Base-by-base conservation (phyloP, 2,113 vertebrate genomes). In the Pedetes capensis region DNA sequence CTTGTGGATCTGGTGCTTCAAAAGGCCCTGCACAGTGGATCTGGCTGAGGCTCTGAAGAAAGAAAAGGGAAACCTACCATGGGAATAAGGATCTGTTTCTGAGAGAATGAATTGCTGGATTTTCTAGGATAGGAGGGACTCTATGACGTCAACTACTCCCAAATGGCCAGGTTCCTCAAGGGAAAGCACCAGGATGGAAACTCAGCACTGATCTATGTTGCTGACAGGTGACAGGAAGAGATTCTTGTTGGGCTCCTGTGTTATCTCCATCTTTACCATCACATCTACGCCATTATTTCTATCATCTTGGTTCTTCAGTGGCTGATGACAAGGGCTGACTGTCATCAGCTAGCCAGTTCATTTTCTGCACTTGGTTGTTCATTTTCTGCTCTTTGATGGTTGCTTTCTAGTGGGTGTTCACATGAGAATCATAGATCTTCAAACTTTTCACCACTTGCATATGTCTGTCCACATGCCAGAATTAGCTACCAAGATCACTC, bases 321-420 rank as follows among this genome's bases (percentile, higher is more conserved):
- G 34, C 37, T 20, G 5, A 42, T 44, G 42, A 68, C 23, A 82
- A 69, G 66, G 13, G 8, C 27, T 47, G 32, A 55, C 57, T 89
- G 72, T 14, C 11, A 32, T 57, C 34, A 68, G 32, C 20, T 39
- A 16, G 5, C 13, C 2, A 20, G 27, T 25, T 72, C 42, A 55
- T 51, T 85, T 89, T 92, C 59, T 93, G 49, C 69, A 16, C 42
- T 90, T 69, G 32, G 8, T 23, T 92, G 37, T 25, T 93, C 94
- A 92, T 49, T 76, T 27, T n/a, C 17, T 87, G 4, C 4, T 96
- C 25, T 2, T 6, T 22, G 84, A 23, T 59, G 5, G 8, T 61
- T 87, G 22, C 55, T 93, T 91, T 76, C 78, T 91, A 63, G 34
- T 57, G 6, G 59, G 7, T 68, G n/a, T 94, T 63, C 57, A 90